Evolutionary conservation across 1,140 invertebrate species (phyloP).

Genomic region (Aphaenogaster floridana): DNA sequence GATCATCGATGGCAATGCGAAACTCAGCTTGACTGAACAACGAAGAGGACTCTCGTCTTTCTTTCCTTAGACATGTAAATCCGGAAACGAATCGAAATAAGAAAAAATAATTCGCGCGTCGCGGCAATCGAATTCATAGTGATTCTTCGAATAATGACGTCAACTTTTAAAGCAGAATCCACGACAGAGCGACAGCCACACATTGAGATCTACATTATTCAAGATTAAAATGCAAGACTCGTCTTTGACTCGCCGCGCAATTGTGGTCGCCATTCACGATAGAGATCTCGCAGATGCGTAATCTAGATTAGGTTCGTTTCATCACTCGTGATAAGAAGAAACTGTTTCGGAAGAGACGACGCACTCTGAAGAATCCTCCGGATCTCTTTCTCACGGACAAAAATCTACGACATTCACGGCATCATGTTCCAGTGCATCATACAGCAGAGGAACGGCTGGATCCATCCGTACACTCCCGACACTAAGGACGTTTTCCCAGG

Average conservation of each 20-base stretch:
- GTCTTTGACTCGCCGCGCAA: background rate
- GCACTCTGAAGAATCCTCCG: background rate
- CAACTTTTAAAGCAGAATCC: background rate
- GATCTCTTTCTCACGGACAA: constrained; percentile 28
- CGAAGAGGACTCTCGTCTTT: background rate
- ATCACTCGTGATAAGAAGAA: constrained; percentile 25
- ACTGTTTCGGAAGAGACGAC: constrained; percentile 1
- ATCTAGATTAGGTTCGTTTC: background rate
- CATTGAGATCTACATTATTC: background rate
- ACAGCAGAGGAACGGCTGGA: constrained; percentile 93
- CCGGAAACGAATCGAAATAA: background rate
- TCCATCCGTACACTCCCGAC: constrained; percentile 90
- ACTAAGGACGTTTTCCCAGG: constrained; percentile 93
- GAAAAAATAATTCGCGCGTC: background rate
- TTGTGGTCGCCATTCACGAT: background rate
- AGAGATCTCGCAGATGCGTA: background rate
- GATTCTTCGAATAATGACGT: background rate
- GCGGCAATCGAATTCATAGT: background rate
- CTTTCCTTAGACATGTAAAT: background rate
- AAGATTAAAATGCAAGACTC: constrained; percentile 19
- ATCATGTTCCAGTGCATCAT: constrained; percentile 94
- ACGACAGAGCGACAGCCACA: too few species aligned
- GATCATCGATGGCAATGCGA: background rate
- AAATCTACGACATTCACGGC: constrained; percentile 36
- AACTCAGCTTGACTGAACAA: background rate